Conservation (phyloP, 53 echinoderm and acorn worm genomes). For the Mesocentrotus franciscanus region DNA sequence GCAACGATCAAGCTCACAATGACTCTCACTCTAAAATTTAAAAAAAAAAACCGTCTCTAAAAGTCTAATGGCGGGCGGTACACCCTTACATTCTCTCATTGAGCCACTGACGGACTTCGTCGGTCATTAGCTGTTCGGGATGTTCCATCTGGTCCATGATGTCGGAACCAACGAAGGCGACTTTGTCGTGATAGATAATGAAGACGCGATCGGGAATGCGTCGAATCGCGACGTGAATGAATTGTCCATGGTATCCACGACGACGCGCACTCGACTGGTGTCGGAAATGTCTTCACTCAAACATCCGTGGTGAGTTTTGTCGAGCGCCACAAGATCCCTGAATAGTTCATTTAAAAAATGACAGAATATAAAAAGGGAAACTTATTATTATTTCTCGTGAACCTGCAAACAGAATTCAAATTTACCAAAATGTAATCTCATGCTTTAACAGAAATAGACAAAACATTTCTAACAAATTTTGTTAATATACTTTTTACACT, state of each 20-base stretch:
- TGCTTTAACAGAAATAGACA: neutral
- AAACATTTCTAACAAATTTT: no score
- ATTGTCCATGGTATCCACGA: constrained; percentile 66
- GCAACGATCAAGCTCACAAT: neutral
- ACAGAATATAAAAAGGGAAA: neutral
- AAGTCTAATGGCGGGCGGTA: neutral
- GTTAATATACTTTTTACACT: neutral
- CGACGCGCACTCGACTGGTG: constrained; percentile 44
- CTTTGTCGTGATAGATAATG: constrained; percentile 17
- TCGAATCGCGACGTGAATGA: constrained; percentile 53
- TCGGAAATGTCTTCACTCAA: constrained; percentile 43
- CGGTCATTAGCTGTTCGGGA: constrained; percentile 66
- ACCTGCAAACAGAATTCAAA: neutral
- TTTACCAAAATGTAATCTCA: neutral
- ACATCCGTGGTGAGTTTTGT: neutral
- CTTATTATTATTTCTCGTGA: neutral
- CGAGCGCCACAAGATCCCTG: constrained; percentile 61
- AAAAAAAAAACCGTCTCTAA: neutral
- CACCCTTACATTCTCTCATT: constrained; percentile 20
- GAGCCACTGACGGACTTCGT: constrained; percentile 58
- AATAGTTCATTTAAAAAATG: neutral
- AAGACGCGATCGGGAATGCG: constrained; percentile 63
- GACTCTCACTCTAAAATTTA: neutral
- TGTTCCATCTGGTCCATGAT: constrained; percentile 68
- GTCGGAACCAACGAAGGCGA: constrained; percentile 50